phyloP scores from a whole-genome alignment of 1,140 invertebrate species.

The Scaptomyza montana region DNA sequence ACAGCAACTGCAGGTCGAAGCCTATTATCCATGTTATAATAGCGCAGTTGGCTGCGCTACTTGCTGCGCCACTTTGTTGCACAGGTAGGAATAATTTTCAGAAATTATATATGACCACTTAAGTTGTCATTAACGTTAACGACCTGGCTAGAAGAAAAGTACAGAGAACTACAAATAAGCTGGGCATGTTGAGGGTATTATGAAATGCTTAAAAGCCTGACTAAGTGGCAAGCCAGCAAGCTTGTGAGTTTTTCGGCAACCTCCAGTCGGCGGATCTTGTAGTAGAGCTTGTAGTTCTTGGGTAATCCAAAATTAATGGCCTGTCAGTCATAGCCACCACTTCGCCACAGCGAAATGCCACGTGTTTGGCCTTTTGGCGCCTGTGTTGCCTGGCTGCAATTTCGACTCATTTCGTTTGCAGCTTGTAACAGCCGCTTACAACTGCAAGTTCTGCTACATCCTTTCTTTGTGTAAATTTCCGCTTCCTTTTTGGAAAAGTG shows the following conservation, averaged over 20 bases:
- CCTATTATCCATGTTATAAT: constrained; percentile 52
- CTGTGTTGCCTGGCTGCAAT: constrained; percentile 51
- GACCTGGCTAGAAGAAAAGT: constrained; percentile 45
- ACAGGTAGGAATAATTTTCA: constrained; percentile 70
- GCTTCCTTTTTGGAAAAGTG: constrained; percentile 57
- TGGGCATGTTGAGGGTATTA: constrained; percentile 42
- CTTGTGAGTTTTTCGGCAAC: constrained; percentile 52
- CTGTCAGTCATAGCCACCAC: constrained; percentile 70
- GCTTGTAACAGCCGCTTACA: constrained; percentile 37
- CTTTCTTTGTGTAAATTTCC: constrained; percentile 80
- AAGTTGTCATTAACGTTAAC: constrained; percentile 80
- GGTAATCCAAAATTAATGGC: constrained; percentile 80
- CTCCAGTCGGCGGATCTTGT: constrained; percentile 45
- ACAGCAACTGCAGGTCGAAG: background rate
- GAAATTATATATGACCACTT: constrained; percentile 81
- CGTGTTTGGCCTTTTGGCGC: constrained; percentile 50
- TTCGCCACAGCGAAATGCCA: constrained; percentile 26
- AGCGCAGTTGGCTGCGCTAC: constrained; percentile 28
- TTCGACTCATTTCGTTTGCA: constrained; percentile 58
- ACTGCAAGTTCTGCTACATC: constrained; percentile 64
- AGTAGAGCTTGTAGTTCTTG: constrained; percentile 51
- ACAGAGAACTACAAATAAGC: constrained; percentile 25
- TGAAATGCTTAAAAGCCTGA: constrained; percentile 47
- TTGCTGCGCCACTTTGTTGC: constrained; percentile 43
- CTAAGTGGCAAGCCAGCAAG: constrained; percentile 42